phyloP scores from a whole-genome alignment of 2,888 invertebrate genomes.

The Ichneumoninae sp. region DNA sequence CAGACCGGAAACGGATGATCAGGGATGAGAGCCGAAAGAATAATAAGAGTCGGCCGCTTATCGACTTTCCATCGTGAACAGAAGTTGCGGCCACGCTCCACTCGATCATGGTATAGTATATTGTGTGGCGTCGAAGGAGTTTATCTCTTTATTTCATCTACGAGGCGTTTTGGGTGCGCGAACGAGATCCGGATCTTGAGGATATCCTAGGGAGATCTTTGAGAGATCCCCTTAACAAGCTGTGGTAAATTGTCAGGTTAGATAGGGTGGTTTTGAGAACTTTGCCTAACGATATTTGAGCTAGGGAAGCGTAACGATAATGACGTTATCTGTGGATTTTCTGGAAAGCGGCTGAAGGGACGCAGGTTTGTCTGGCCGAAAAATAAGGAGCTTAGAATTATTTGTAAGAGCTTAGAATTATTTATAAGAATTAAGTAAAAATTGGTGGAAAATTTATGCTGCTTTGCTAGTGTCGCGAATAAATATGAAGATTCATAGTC shows the following conservation, averaged over 20 bases:
- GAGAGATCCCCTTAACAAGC: conserved; percentile 47
- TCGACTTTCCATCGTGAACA: conserved; percentile 66
- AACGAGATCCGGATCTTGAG: conserved; percentile 43
- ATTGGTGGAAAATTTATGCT: too few relatives aligned
- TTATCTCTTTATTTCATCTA: conserved; percentile 54
- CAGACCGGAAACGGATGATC: conserved; percentile 65
- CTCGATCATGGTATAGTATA: conserved; percentile 58
- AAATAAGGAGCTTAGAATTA: too few relatives aligned
- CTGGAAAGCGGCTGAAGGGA: neutral
- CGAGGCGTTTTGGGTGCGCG: conserved; percentile 6
- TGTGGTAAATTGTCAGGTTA: conserved; percentile 23
- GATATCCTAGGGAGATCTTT: conserved; percentile 14
- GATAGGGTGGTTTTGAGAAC: neutral
- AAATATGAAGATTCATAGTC: too few relatives aligned
- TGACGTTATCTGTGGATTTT: neutral
- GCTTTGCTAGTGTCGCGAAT: too few relatives aligned
- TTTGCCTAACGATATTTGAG: conserved; percentile 11
- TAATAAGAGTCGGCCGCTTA: conserved; percentile 50
- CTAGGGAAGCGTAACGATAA: conserved; percentile 8
- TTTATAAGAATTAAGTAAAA: too few relatives aligned
- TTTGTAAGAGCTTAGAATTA: too few relatives aligned
- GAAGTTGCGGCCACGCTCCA: conserved; percentile 60
- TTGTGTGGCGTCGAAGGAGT: conserved; percentile 41
- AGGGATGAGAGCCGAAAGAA: conserved; percentile 55
- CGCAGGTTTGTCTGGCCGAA: too few relatives aligned